These are phyloP conservation scores for Tympanuchus pallidicinctus DNA, from an alignment of 2,113 vertebrate species.

Conservation along the genomic window DNA sequence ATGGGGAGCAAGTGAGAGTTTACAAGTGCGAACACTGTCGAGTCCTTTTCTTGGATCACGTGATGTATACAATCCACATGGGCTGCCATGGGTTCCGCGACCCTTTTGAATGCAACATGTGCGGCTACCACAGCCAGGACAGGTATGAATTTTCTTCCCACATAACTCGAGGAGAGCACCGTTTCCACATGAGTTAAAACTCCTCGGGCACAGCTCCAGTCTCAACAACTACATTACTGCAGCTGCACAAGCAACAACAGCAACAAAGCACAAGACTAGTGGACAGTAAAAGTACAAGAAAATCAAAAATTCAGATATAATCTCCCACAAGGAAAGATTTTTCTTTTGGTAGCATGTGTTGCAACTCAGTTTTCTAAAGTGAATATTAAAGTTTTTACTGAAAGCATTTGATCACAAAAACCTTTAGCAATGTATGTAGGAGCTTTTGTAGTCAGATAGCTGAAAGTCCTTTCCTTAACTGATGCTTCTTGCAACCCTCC, in stretches of 20 bases:
- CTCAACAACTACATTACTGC: background rate
- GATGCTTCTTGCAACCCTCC: conserved; percentile 40
- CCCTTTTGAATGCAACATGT: conserved; percentile 98
- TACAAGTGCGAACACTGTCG: conserved; percentile 96
- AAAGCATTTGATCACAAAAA: conserved; percentile 52
- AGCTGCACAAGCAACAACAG: background rate
- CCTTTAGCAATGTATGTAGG: conserved; percentile 59
- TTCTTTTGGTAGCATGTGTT: conserved; percentile 20
- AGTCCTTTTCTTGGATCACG: conserved; percentile 96
- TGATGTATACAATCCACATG: conserved; percentile 99
- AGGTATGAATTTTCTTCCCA: conserved; percentile 98
- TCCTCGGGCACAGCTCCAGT: background rate
- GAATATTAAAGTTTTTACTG: conserved; percentile 54
- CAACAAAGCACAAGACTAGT: conserved; percentile 12
- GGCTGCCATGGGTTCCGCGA: conserved; percentile 98
- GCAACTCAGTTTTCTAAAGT: conserved; percentile 63
- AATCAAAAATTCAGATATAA: background rate
- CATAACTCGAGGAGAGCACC: conserved; percentile 97
- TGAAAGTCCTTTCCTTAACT: conserved; percentile 43
- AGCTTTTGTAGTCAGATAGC: conserved; percentile 63
- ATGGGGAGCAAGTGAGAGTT: conserved; percentile 90
- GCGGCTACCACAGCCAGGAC: conserved; percentile 96
- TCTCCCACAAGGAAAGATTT: conserved; percentile 10
- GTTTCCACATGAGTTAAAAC: conserved; percentile 83
- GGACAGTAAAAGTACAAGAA: background rate